Evolutionary conservation across 2,888 invertebrate genomes (phyloP).

Genomic region (Drosophila longiperda): DNA sequence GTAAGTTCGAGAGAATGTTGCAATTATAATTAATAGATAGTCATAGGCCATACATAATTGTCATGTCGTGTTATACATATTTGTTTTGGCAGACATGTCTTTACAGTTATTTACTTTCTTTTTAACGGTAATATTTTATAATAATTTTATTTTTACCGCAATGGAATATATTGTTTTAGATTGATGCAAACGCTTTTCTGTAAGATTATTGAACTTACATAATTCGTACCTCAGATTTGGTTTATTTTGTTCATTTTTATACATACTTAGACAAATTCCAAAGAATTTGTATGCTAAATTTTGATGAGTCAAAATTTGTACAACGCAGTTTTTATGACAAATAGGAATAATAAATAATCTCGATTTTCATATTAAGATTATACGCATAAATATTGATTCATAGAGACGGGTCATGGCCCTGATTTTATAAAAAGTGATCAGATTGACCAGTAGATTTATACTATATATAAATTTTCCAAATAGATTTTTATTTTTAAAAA

Average conservation of each 20-base stretch:
- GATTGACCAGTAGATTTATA: not conserved
- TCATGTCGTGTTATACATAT: conserved; percentile 9
- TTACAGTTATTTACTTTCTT: conserved; percentile 21
- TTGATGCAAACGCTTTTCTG: not conserved
- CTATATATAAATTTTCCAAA: not conserved
- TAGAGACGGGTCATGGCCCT: not conserved
- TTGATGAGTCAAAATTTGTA: not conserved
- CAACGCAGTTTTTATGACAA: no score
- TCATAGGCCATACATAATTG: conserved; percentile 30
- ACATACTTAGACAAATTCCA: not conserved
- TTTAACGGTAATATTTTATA: not conserved
- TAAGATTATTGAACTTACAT: not conserved
- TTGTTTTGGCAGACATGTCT: not conserved
- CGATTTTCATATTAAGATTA: not conserved
- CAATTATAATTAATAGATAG: conserved; percentile 34
- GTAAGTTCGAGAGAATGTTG: conserved; percentile 24
- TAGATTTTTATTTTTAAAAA: not conserved
- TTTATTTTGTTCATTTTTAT: not conserved
- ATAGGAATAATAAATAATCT: no score
- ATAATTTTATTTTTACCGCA: not conserved
- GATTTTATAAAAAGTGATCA: not conserved
- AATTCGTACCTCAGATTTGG: not conserved
- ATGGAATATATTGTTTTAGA: not conserved
- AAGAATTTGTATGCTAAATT: not conserved
- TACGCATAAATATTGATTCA: not conserved